Conservation (phyloP, 1,140 invertebrate species). For the Argopecten irradians region DNA sequence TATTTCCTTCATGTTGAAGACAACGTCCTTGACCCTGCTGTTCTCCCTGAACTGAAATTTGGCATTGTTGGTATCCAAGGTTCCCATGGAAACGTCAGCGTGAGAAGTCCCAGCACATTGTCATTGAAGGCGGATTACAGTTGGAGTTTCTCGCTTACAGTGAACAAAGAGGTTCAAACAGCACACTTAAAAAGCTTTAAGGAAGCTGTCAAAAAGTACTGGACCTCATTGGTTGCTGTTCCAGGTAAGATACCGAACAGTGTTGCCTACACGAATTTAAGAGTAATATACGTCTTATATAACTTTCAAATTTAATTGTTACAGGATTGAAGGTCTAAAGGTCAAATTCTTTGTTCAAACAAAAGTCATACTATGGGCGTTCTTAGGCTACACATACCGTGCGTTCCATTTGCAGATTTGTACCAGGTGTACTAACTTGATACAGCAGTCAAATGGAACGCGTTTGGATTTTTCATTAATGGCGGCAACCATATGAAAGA, state of each 20-base stretch:
- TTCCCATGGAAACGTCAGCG: neutral
- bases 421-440: too few relatives aligned
- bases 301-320: too few relatives aligned
- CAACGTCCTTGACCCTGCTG: neutral
- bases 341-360: too few relatives aligned
- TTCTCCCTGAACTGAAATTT: neutral
- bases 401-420: too few relatives aligned
- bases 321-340: too few relatives aligned
- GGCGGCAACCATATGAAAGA: too few relatives aligned
- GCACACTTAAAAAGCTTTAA: slow-evolving; percentile 24
- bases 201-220: slow-evolving; percentile 12
- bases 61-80: neutral
- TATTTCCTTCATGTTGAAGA: neutral
- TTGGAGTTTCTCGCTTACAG: slow-evolving; percentile 38
- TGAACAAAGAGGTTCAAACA: slow-evolving; percentile 38
- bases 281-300: too few relatives aligned
- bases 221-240: neutral
- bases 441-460: too few relatives aligned
- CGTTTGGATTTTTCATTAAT: too few relatives aligned
- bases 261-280: too few relatives aligned
- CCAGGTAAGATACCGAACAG: neutral
- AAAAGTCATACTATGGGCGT: too few relatives aligned
- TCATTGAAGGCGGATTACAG: neutral
- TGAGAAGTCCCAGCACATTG: neutral
- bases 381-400: too few relatives aligned